phyloP scores from a whole-genome alignment of 2,888 invertebrate species.

The Polydrusus cervinus region DNA sequence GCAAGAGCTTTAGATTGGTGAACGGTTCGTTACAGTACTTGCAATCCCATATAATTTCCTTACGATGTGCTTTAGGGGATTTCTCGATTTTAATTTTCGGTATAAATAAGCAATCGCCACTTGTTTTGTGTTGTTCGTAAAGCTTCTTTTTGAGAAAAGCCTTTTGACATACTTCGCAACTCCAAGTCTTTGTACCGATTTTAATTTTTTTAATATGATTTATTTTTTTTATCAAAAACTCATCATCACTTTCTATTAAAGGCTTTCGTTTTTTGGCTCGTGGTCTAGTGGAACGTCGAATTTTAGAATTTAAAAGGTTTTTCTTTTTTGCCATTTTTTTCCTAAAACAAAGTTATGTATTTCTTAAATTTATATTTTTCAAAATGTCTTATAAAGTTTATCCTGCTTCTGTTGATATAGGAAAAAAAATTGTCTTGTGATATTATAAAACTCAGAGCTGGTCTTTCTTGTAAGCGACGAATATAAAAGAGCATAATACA shows the following conservation, averaged over 20 bases:
- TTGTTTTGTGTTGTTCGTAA: neutral
- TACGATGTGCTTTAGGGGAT: neutral
- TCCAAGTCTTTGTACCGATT: neutral
- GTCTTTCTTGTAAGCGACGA: no score
- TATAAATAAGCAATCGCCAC: neutral
- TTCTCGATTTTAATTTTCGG: constrained; percentile 7
- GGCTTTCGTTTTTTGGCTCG: neutral
- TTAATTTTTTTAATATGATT: constrained; percentile 7
- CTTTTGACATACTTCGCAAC: constrained; percentile 7
- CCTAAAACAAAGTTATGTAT: neutral
- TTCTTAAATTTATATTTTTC: neutral
- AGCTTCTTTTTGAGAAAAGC: constrained; percentile 10
- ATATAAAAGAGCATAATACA: no score
- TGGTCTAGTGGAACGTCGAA: neutral
- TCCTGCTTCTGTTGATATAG: no score
- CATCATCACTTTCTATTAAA: neutral
- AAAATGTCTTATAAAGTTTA: neutral
- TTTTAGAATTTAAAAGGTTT: neutral
- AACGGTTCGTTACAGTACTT: constrained; percentile 46
- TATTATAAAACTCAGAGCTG: no score
- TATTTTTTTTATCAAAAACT: neutral
- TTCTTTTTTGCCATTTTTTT: neutral
- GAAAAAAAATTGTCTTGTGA: no score
- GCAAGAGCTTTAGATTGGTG: constrained; percentile 17
- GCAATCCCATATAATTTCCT: constrained; percentile 28